These are phyloP conservation scores for Stichopus chloronotus DNA, from an alignment of 35 echinoderm and acorn worm genomes.

Conservation along the genomic window DNA sequence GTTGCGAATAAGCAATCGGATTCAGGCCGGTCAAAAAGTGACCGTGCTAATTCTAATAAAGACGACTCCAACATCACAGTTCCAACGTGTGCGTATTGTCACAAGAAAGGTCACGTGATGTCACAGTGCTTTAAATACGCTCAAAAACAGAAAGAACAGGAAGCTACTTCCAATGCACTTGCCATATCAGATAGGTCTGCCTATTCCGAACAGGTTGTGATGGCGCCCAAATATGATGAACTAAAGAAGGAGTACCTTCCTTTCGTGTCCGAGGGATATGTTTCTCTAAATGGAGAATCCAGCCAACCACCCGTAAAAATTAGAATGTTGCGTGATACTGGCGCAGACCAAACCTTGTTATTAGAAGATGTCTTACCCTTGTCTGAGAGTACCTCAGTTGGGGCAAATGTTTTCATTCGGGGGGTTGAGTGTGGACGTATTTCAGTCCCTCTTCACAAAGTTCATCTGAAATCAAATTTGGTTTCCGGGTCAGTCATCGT, in stretches of 20 bases:
- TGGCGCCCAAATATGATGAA: too few relatives aligned
- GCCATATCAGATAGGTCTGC: too few relatives aligned
- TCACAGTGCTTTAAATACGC: not conserved
- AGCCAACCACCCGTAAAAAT: too few relatives aligned
- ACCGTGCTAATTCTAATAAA: not conserved
- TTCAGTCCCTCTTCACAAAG: not conserved
- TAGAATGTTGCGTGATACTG: conserved; percentile 54
- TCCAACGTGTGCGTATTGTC: not conserved
- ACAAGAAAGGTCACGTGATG: too few relatives aligned
- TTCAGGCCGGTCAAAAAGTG: not conserved
- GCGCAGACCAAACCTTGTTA: conserved; percentile 16
- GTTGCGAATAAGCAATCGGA: not conserved
- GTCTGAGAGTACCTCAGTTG: not conserved
- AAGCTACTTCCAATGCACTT: conserved; percentile 4
- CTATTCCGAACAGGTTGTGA: too few relatives aligned
- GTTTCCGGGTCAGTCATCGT: conserved; percentile 37
- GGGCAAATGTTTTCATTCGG: not conserved
- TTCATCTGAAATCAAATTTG: conserved; percentile 34
- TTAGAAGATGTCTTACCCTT: conserved; percentile 32
- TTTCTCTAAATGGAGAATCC: too few relatives aligned
- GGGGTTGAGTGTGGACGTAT: conserved; percentile 35
- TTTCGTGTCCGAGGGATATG: too few relatives aligned
- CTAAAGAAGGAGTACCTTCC: too few relatives aligned
- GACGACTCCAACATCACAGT: not conserved
- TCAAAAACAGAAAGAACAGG: not conserved